Conservation (phyloP, 2,888 invertebrate species). For the Slavum lentiscoides region DNA sequence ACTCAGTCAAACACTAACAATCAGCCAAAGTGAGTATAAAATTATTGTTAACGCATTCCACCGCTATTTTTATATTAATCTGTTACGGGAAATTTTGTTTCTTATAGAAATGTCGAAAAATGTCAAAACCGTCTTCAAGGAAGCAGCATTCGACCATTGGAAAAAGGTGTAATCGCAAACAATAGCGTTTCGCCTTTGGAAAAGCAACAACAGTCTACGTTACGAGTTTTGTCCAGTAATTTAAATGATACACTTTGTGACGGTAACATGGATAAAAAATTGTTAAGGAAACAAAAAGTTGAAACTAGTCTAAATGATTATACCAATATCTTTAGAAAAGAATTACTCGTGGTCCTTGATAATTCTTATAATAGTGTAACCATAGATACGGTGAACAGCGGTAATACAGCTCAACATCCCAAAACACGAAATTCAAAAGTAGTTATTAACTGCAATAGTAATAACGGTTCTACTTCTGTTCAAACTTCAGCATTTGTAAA, state of each 20-base stretch:
- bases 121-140: background rate
- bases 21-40: slow-evolving; percentile 6
- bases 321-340: slow-evolving; percentile 5
- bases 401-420: slow-evolving; percentile 1
- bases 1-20: background rate
- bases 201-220: background rate
- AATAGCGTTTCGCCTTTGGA: background rate
- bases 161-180: background rate
- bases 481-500: background rate
- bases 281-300: background rate
- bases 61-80: background rate
- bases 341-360: slow-evolving; percentile 37
- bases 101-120: slow-evolving; percentile 4
- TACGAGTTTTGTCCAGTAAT: background rate
- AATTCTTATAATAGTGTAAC: background rate
- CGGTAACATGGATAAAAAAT: background rate
- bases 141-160: background rate
- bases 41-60: background rate
- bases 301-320: background rate
- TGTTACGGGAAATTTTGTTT: slow-evolving; percentile 15
- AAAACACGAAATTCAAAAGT: slow-evolving; percentile 19
- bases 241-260: background rate
- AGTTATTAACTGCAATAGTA: background rate
- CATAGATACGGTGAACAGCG: slow-evolving; percentile 2
- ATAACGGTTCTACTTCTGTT: slow-evolving; percentile 1